Base-by-base conservation (phyloP, 1,140 invertebrate genomes). In the Mizuhopecten yessoensis region DNA sequence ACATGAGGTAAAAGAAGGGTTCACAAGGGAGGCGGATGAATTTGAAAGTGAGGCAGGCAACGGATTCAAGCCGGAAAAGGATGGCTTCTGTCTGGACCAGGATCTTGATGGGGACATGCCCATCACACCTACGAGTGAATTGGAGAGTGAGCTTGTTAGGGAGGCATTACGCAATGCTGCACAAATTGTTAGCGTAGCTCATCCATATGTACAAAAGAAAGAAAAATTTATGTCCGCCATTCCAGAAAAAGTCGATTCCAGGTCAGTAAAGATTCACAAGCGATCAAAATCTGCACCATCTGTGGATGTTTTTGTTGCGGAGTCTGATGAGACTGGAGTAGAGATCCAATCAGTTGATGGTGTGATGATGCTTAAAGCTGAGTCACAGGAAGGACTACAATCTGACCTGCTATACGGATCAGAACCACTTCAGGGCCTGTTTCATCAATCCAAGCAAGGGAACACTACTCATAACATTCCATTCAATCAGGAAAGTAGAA, bases 91-190 rank as follows among this genome's bases (percentile, higher is more conserved):
- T 29, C 36, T 42, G 13, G 86, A 89, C 10, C 39, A 29, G n/a
- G 89, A 89, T 20, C n/a, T 17, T 20, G 45, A 33, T 0, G 34
- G 33, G 15, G 87, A 45, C 29, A 88, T 45, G 33, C 45, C 45
- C 49, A n/a, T 89, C 33, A 89, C 57, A 13, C 91, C 91, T 20
- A 89, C 91, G 0, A 91, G 86, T 34, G 91, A 91, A 89, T 45
- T 89, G 23, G 91, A 91, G 57, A 86, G 34, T 42, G 86, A 88
- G 0, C 89, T 91, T 87, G 49, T 91, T 0, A 89, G 86, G 17
- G 91, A 91, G 75, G 88, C 91, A 34, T 87, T 91, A 29, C 87
- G 49, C 33, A 90, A 86, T 23, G 87, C 87, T n/a, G 45, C 87
- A 17, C 49, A 88, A 86, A 34, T 75, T 1, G 11, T n/a, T n/a